Percentiles rank a stretch among this genome's conserved stretches.
phyloP scores from a whole-genome alignment of 2,888 invertebrate species.

The Patella ulyssiponensis region DNA sequence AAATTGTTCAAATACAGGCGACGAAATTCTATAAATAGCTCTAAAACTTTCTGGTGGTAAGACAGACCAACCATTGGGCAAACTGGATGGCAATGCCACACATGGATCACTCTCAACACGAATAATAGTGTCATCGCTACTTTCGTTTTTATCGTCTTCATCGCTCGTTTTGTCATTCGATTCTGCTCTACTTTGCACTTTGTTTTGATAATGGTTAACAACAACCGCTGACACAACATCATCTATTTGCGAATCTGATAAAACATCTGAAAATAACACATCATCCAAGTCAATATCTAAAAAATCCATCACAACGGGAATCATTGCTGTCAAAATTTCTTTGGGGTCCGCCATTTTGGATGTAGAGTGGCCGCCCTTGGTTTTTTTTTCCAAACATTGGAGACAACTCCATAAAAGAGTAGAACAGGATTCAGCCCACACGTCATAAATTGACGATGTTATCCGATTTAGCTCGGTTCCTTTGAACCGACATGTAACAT shows the following conservation, averaged over 20 bases:
- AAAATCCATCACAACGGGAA: slow-evolving; percentile 35
- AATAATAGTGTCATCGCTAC: neutral
- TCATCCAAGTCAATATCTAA: slow-evolving; percentile 30
- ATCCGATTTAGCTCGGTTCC: too few relatives aligned
- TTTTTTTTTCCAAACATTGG: too few relatives aligned
- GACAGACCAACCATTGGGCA: slow-evolving; percentile 1
- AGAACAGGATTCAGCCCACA: too few relatives aligned
- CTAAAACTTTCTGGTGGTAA: slow-evolving; percentile 16
- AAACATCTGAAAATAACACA: slow-evolving; percentile 27
- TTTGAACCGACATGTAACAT: too few relatives aligned
- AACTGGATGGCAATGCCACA: neutral
- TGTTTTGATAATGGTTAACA: slow-evolving; percentile 15
- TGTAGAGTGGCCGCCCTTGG: slow-evolving; percentile 22
- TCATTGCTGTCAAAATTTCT: slow-evolving; percentile 22
- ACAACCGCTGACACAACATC: slow-evolving; percentile 26
- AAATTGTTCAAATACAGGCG: slow-evolving; percentile 24
- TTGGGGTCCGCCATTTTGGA: slow-evolving; percentile 27
- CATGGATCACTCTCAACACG: neutral
- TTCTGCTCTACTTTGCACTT: neutral
- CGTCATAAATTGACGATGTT: too few relatives aligned
- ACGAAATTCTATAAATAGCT: slow-evolving; percentile 27
- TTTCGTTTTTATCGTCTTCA: neutral
- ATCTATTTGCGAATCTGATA: slow-evolving; percentile 25
- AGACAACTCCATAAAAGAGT: too few relatives aligned
- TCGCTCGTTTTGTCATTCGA: neutral